A percentile compares a stretch with the other conserved stretches of the same genome.
Evolutionary conservation across 2,888 invertebrate genomes (phyloP).

Genomic region (Cataglyphis albicans): DNA sequence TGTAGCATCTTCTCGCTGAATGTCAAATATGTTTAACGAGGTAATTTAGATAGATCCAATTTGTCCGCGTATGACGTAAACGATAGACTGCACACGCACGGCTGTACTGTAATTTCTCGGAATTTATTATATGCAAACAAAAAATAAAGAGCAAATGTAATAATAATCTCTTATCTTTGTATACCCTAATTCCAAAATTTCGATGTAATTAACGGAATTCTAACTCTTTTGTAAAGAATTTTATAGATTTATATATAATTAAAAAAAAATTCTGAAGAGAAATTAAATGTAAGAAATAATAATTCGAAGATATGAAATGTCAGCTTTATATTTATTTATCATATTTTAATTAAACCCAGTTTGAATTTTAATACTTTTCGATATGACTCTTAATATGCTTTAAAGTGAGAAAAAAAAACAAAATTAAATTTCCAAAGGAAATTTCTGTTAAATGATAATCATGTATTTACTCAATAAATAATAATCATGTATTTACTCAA

Average conservation of each 20-base stretch:
- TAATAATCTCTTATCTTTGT: neutral
- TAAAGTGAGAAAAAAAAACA: neutral
- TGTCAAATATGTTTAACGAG: slow-evolving; percentile 37
- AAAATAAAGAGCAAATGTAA: neutral
- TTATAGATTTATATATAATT: neutral
- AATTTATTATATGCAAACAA: slow-evolving; percentile 2
- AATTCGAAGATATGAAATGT: neutral
- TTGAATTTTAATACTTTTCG: neutral
- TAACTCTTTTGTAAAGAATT: neutral
- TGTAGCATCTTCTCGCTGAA: slow-evolving; percentile 28
- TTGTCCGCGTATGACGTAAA: slow-evolving; percentile 40
- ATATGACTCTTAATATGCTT: neutral
- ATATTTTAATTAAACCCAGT: neutral
- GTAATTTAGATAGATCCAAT: slow-evolving; percentile 39
- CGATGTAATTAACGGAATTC: neutral
- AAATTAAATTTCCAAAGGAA: neutral
- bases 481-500: neutral
- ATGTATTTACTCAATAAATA: too few relatives aligned
- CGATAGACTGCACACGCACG: neutral
- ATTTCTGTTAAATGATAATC: neutral
- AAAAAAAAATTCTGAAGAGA: neutral
- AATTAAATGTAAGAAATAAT: neutral
- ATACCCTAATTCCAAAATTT: neutral
- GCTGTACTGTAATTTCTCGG: neutral
- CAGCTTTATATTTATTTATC: neutral